Percentiles rank a stretch among this genome's conserved stretches.
Evolutionary conservation across 2,797 vertebrate species (phyloP).

Genomic region (Galago senegalensis): DNA sequence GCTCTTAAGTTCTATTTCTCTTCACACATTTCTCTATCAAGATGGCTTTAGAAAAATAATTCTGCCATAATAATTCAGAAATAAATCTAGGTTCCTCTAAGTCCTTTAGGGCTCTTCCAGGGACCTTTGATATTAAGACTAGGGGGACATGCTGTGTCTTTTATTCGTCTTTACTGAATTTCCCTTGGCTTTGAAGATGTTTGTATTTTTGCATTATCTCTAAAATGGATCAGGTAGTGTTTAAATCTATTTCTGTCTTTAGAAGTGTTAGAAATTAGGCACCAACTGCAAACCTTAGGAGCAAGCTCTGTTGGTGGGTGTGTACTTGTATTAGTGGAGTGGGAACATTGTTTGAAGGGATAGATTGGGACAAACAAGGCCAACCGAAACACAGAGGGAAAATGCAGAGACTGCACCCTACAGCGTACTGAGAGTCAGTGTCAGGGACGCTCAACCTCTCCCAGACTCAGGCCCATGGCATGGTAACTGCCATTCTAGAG

Average conservation of each 20-base stretch:
- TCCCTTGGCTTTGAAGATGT: neutral
- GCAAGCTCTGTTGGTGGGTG: neutral
- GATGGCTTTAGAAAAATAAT: neutral
- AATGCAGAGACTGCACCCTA: neutral
- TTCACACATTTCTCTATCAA: neutral
- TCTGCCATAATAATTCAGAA: neutral
- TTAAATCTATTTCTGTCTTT: constrained; percentile 21
- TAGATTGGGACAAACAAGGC: neutral
- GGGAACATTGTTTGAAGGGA: neutral
- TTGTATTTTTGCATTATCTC: neutral
- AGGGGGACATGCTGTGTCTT: neutral
- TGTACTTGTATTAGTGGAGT: neutral
- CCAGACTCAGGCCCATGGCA: neutral
- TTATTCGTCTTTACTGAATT: neutral
- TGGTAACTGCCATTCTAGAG: neutral
- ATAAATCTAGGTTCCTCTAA: neutral
- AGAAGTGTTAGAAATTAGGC: constrained; percentile 21
- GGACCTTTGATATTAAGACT: neutral
- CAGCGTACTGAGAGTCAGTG: neutral
- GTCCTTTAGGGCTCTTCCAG: neutral
- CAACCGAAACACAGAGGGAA: neutral
- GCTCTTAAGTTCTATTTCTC: neutral
- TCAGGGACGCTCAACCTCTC: neutral
- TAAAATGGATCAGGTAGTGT: neutral
- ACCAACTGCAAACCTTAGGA: neutral